Evolutionary conservation across 2,113 vertebrate genomes (phyloP), one percentile per base, ranked within the genome.

Genomic region (Peucedramus taeniatus): DNA sequence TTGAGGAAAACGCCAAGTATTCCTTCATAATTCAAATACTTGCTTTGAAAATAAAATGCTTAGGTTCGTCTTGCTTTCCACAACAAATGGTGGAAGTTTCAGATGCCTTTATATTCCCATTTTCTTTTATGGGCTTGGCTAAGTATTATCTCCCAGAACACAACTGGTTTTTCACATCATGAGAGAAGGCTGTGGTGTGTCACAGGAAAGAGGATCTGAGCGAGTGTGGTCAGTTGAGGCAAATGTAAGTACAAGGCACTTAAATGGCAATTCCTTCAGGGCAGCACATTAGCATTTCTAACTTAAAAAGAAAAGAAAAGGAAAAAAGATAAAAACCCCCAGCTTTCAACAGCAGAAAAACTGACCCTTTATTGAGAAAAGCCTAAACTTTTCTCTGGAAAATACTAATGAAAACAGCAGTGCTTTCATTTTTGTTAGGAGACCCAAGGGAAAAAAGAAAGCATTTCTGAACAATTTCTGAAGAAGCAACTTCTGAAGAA

Each of bases 21-120:
- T 90, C 64, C 56, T 96, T 76, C 78, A 39, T 56, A 83, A 89
- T 75, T 88, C 56, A 88, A 96, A 88, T 66, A 51, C 81, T 81
- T 71, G 33, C 83, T 94, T 88, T 95, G 80, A 93, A 96, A 97
- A 79, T 20, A 70, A 85, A 86, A 70, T 63, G 13, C 89, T 94
- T 75, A 85, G 40, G 37, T 83, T 83, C 27, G 49, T n/a, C 31
- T 88, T 70, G 60, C n/a, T 94, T 92, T 93, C 51, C 64, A 80
- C 51, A 90, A 59, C 37, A 92, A 91, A 80, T 15, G 5, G 27
- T 26, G 22, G 27, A 51, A 35, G 9, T 33, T 94, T 83, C 76
- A 70, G 85, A 74, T 81, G 60, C 13, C 20, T 83, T 94, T 80
- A 8, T 83, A 54, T 49, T 37, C n/a, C 18, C 31, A 14, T 88